phyloP scores from a whole-genome alignment of 53 echinoderm and acorn worm genomes.

The Mesocentrotus franciscanus region DNA sequence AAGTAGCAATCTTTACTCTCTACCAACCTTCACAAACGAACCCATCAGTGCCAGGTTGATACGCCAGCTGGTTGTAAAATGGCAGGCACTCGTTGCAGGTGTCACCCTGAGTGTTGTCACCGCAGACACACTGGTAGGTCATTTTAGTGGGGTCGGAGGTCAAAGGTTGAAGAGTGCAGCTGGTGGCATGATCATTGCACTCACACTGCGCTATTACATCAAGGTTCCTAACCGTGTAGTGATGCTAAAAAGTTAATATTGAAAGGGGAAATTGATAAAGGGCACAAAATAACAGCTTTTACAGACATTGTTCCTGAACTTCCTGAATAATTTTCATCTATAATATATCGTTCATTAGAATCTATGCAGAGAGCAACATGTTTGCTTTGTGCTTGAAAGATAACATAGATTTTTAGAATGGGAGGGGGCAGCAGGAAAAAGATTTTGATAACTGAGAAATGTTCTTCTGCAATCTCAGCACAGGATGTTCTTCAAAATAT shows the following conservation, averaged over 20 bases:
- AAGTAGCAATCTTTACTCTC: not conserved
- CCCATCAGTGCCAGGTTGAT: constrained; percentile 77
- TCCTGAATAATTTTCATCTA: no score
- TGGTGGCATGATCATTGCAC: constrained; percentile 87
- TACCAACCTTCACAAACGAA: constrained; percentile 81
- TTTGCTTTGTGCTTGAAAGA: no score
- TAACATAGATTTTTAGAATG: no score
- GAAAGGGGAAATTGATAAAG: not conserved
- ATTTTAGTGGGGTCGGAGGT: constrained; percentile 62
- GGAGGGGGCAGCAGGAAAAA: no score
- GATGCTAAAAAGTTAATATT: constrained; percentile 74
- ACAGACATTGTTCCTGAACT: no score
- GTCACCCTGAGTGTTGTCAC: constrained; percentile 83
- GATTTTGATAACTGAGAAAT: no score
- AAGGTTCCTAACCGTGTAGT: constrained; percentile 92
- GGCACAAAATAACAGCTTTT: not conserved
- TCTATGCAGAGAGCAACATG: no score
- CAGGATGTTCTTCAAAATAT: no score
- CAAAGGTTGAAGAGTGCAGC: constrained; percentile 81
- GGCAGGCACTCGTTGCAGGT: constrained; percentile 87
- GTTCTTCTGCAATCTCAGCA: no score
- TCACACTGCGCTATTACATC: constrained; percentile 79
- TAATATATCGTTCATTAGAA: no score
- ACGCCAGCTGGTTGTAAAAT: constrained; percentile 92
- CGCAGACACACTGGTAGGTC: constrained; percentile 90